These are phyloP conservation scores for Drosophila anomelani DNA, from an alignment of 2,888 invertebrate species.

Conservation along the genomic window DNA sequence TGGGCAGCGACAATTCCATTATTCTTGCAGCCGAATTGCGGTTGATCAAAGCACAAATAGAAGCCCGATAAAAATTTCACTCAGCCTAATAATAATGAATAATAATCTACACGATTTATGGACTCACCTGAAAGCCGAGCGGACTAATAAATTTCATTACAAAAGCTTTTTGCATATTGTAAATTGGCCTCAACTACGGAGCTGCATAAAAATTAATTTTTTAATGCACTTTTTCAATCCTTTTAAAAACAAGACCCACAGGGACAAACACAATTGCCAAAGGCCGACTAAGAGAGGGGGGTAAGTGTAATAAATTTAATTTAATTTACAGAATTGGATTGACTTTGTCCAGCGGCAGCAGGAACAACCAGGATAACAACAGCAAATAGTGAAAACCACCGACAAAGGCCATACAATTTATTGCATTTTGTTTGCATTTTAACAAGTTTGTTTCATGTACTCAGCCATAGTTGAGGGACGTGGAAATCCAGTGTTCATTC, in stretches of 20 bases:
- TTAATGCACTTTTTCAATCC: conserved; percentile 55
- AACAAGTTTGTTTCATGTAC: conserved; percentile 60
- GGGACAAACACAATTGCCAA: conserved; percentile 19
- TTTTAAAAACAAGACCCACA: conserved; percentile 47
- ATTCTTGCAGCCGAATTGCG: conserved; percentile 12
- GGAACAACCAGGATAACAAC: conserved; percentile 34
- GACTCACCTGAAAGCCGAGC: conserved; percentile 41
- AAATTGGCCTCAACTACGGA: conserved; percentile 48
- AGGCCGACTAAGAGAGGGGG: conserved; percentile 10
- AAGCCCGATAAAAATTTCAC: conserved; percentile 17
- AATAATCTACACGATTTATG: conserved; percentile 41
- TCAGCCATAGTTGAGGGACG: conserved; percentile 3
- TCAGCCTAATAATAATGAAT: conserved; percentile 31
- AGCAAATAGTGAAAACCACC: conserved; percentile 38
- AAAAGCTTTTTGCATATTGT: conserved; percentile 51
- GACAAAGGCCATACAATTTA: conserved; percentile 57
- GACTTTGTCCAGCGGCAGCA: conserved; percentile 56
- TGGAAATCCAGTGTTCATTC: neutral
- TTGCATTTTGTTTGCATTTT: conserved; percentile 69
- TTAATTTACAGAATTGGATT: conserved; percentile 69
- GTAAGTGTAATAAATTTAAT: conserved; percentile 71
- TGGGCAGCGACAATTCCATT: conserved; percentile 15
- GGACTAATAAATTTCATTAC: conserved; percentile 48
- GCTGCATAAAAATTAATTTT: conserved; percentile 59
- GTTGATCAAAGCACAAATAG: conserved; percentile 13